Evolutionary conservation across 2,888 invertebrate genomes (phyloP).

Genomic region (Muscina levida): DNA sequence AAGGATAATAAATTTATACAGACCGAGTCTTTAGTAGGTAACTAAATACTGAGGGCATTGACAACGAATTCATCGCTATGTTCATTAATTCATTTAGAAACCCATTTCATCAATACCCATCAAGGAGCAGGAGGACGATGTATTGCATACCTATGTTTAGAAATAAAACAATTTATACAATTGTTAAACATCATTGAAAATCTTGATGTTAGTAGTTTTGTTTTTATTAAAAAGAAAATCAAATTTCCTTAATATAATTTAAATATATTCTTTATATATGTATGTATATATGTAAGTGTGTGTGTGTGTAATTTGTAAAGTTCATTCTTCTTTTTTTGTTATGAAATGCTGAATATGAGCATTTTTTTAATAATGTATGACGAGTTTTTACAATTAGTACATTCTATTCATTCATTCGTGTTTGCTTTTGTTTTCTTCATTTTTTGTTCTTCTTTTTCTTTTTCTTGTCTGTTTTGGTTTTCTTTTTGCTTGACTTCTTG

Average conservation of each 20-base stretch:
- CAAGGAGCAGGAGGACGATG: conserved; percentile 49
- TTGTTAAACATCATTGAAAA: conserved; percentile 28
- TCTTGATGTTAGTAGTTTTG: conserved; percentile 19
- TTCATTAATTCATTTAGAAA: conserved; percentile 58
- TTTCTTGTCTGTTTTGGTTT: conserved; percentile 60
- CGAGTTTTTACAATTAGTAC: conserved; percentile 42
- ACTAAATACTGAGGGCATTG: background rate
- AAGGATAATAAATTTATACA: conserved; percentile 52
- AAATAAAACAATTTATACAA: background rate
- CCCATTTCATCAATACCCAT: conserved; percentile 62
- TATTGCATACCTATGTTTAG: conserved; percentile 62
- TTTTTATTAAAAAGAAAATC: conserved; percentile 61
- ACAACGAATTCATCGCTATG: background rate
- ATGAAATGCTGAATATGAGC: conserved; percentile 55
- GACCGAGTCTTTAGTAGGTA: conserved; percentile 57
- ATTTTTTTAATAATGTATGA: conserved; percentile 29
- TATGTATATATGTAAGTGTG: conserved; percentile 28
- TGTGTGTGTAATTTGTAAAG: conserved; percentile 41
- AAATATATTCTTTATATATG: conserved; percentile 50
- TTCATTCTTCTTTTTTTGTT: conserved; percentile 52
- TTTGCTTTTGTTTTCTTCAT: conserved; percentile 61
- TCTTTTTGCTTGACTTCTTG: conserved; percentile 59
- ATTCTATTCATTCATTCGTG: conserved; percentile 45
- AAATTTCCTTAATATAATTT: conserved; percentile 61
- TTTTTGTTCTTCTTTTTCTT: conserved; percentile 64